A percentile compares a stretch with the other conserved stretches of the same genome.
Conservation (phyloP, 2,113 vertebrate species). For the Phyllostomus discolor region DNA sequence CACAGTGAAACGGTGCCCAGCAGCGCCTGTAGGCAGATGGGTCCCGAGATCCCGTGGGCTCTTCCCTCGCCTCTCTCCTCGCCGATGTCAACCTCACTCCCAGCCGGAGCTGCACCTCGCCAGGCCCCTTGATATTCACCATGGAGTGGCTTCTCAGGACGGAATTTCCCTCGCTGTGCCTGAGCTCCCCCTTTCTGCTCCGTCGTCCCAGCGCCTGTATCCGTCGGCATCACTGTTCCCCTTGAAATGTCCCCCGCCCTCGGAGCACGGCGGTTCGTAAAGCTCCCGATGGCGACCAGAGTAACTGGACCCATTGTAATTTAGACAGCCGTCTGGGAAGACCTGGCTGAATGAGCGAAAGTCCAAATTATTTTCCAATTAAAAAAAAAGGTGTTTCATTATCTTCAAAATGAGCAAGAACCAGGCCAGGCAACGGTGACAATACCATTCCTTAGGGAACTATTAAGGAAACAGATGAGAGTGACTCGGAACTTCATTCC, state of each 20-base stretch:
- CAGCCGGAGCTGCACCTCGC: neutral
- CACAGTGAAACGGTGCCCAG: rapidly evolving
- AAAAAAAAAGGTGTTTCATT: neutral
- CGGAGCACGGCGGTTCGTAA: neutral
- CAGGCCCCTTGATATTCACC: neutral
- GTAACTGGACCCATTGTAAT: neutral
- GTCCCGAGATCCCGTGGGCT: neutral
- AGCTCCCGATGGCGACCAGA: neutral
- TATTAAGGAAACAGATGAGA: neutral
- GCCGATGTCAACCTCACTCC: neutral
- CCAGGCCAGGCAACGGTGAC: neutral
- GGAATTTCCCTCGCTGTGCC: neutral
- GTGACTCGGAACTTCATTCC: neutral
- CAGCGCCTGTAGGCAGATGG: neutral
- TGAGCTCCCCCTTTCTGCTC: neutral
- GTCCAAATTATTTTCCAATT: conserved; percentile 39
- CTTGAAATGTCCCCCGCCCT: neutral
- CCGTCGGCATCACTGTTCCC: neutral
- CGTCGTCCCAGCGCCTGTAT: neutral
- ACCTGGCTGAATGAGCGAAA: neutral
- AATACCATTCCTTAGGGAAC: neutral
- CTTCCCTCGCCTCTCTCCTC: neutral
- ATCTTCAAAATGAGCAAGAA: neutral
- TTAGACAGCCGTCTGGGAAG: neutral
- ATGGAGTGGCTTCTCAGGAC: neutral